phyloP scores from a whole-genome alignment of 64 coral and sea anemone genomes.

The Hydrozoanthus tunicans region DNA sequence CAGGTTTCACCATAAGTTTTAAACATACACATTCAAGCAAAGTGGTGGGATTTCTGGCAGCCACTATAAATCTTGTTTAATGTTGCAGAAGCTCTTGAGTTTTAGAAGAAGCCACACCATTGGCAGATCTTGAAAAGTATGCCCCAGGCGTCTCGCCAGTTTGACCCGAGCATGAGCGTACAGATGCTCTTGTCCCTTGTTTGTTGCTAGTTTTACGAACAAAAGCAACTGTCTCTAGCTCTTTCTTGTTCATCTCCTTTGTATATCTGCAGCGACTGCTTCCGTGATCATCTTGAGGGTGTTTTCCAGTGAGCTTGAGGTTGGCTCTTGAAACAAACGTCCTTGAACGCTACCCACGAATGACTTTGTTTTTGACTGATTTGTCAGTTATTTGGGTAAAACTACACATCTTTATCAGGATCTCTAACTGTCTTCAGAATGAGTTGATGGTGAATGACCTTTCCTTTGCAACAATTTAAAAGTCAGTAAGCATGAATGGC shows the following conservation, averaged over 20 bases:
- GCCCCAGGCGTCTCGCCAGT: too few species aligned
- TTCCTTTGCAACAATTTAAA: slow-evolving; percentile 32
- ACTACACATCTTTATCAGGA: slow-evolving; percentile 11
- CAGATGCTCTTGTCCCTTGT: background rate
- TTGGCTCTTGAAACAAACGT: slow-evolving; percentile 36
- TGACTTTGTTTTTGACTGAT: slow-evolving; percentile 18
- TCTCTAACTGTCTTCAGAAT: background rate
- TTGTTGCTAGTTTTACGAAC: slow-evolving; percentile 31
- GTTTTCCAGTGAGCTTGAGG: slow-evolving; percentile 6
- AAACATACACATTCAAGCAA: too few species aligned
- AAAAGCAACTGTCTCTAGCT: slow-evolving; percentile 31
- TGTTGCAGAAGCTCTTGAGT: too few species aligned
- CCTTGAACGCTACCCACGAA: slow-evolving; percentile 38
- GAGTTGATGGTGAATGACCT: slow-evolving; percentile 17
- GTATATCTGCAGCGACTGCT: slow-evolving; percentile 6
- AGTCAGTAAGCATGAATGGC: slow-evolving; percentile 35
- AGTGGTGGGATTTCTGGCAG: too few species aligned
- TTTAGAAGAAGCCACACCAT: too few species aligned
- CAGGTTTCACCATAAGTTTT: too few species aligned
- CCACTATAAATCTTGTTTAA: too few species aligned
- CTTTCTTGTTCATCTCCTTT: slow-evolving; percentile 11
- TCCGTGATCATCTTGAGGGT: slow-evolving; percentile 5
- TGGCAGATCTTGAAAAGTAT: too few species aligned
- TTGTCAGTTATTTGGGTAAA: slow-evolving; percentile 20
- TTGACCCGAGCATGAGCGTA: background rate